Evolutionary conservation across 1,140 invertebrate genomes (phyloP), one percentile per base, ranked within the genome.

Genomic region (Brachionus calyciflorus): DNA sequence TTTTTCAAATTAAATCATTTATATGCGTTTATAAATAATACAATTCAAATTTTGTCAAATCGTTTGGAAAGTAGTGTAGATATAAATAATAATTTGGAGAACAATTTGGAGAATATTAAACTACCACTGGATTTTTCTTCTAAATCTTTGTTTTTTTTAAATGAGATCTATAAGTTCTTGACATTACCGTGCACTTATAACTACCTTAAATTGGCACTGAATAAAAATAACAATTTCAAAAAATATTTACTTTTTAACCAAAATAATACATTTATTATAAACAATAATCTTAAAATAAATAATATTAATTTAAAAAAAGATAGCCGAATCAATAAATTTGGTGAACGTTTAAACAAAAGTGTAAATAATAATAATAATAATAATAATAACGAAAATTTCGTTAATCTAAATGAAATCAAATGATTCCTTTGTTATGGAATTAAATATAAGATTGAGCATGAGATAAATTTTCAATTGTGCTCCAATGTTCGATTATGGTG

Each of bases 1-100:
- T 51, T 73, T 41, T 73, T 17, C 30, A 73, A 73, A 30, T 19
- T 73, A 33, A 30, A 73, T 19, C 69, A 73, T 55, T 73, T 73
- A 55, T 26, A 37, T 21, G 19, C 69, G 14, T 73, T 30, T 24
- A 14, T 65, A 14, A 12, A 65, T n/a, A 26, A 26, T 19, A 65
- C 9, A 21, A 65, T 41, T 46, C 12, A 21, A 41, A 24, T 30
- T 17, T 37, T 65, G 12, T 17, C 24, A 19, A 37, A 60, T 33
- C 9, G 1, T 9, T 60, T 5, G 37, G 37, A n/a, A 60, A 14
- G 19, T 17, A 60, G 3, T 26, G 9, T 40, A 5, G 37, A 60
- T 12, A 19, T 12, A 17, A 9, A 17, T 3, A 37, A 7, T 3
- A 17, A 1, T 37, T 37, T 60, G 30, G 33, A 60, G 55, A 60